These are phyloP conservation scores for Calyptommatus sinebrachiatus DNA, from an alignment of 2,113 vertebrate species.

Conservation along the genomic window DNA sequence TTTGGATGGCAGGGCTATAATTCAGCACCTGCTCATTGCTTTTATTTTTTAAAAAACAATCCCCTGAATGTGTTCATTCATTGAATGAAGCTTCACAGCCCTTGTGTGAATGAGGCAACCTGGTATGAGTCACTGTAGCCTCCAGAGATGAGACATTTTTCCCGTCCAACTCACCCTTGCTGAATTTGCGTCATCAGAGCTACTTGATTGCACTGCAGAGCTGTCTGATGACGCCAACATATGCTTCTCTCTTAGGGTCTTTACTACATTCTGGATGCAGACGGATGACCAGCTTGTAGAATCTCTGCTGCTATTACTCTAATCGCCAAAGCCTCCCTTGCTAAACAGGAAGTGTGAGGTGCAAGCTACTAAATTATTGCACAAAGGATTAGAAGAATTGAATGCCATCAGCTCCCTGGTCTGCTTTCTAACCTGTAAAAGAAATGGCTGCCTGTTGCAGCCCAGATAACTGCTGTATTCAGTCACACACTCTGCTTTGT, in stretches of 20 bases:
- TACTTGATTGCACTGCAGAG: constrained; percentile 25
- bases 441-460: background rate
- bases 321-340: background rate
- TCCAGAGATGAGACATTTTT: constrained; percentile 48
- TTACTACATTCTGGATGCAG: background rate
- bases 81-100: background rate
- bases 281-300: background rate
- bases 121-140: constrained; percentile 52
- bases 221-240: constrained; percentile 3
- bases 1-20: background rate
- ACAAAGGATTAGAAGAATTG: no score
- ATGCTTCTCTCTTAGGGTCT: background rate
- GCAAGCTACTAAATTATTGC: background rate
- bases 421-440: background rate
- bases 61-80: background rate
- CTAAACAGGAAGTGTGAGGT: background rate
- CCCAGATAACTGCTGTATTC: background rate
- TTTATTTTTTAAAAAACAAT: no score
- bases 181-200: constrained; percentile 39
- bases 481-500: background rate
- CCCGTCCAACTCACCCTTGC: constrained; percentile 20
- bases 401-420: background rate
- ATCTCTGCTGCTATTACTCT: background rate
- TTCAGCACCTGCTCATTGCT: background rate
- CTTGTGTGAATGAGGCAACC: constrained; percentile 37